Conservation (phyloP, 1,140 invertebrate genomes). For the Cyclina sinensis region DNA sequence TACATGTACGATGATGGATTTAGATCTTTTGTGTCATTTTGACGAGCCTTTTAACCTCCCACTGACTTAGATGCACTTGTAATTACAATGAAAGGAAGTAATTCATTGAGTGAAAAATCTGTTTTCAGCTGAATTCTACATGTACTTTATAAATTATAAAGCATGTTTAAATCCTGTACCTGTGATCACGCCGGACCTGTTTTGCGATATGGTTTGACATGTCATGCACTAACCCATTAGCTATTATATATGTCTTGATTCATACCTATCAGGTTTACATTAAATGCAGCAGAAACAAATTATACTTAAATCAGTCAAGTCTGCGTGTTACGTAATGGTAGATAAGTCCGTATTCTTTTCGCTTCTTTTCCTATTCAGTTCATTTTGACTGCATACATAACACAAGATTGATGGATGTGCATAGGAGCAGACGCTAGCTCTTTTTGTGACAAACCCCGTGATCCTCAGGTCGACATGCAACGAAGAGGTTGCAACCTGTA, state of each 20-base stretch:
- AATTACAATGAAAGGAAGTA: not conserved
- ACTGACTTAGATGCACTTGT: not conserved
- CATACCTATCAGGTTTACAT: slow-evolving; percentile 39
- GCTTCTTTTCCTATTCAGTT: slow-evolving; percentile 9
- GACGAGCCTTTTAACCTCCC: not conserved
- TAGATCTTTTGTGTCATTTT: not conserved
- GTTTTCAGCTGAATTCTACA: not conserved
- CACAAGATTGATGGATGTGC: slow-evolving; percentile 44
- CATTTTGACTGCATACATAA: slow-evolving; percentile 45
- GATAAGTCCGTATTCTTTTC: not conserved
- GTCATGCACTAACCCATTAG: slow-evolving; percentile 39
- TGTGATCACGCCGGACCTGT: not conserved
- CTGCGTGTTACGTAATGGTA: not conserved
- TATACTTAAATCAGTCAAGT: not conserved
- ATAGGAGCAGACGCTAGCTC: slow-evolving; percentile 15
- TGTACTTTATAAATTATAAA: not conserved
- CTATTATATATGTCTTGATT: slow-evolving; percentile 25
- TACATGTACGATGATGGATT: not conserved
- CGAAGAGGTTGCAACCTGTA: slow-evolving; percentile 27
- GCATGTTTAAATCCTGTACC: too few species aligned
- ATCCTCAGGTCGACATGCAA: slow-evolving; percentile 32
- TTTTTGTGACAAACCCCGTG: slow-evolving; percentile 20
- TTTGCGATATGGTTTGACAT: not conserved
- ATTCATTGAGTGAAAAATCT: not conserved
- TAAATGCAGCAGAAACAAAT: not conserved